phyloP scores from a whole-genome alignment of 2,797 vertebrate species.

The Acridotheres tristis region DNA sequence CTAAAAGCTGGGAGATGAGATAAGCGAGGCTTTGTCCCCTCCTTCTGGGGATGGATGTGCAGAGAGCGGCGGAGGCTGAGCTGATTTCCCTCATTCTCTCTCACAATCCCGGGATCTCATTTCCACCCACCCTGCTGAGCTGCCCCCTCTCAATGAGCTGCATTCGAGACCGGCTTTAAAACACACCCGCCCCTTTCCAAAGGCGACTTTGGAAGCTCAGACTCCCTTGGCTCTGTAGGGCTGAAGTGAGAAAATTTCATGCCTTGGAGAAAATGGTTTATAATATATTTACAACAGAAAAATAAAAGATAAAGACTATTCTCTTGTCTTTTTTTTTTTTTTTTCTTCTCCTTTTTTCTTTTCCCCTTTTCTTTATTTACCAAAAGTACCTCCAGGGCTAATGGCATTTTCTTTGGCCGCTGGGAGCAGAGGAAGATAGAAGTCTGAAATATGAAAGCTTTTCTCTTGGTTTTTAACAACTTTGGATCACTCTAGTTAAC shows the following conservation, averaged over 20 bases:
- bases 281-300: neutral
- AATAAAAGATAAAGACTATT: constrained; percentile 46
- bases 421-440: constrained; percentile 52
- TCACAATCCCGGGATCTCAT: neutral
- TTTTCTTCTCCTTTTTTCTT: neutral
- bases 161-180: constrained; percentile 39
- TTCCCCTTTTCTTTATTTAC: constrained; percentile 55
- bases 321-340: constrained; percentile 5
- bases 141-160: neutral
- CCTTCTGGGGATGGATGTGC: neutral
- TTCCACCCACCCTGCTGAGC: neutral
- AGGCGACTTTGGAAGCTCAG: constrained; percentile 16
- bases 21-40: neutral
- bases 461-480: constrained; percentile 50
- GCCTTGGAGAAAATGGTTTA: constrained; percentile 29
- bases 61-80: neutral
- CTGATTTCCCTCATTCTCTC: neutral
- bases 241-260: neutral
- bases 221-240: constrained; percentile 4
- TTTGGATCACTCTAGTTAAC: constrained; percentile 49
- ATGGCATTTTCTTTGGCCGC: constrained; percentile 47
- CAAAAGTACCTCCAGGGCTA: constrained; percentile 43
- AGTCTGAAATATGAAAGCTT: constrained; percentile 53
- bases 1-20: neutral
- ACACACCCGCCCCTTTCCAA: constrained; percentile 41